A percentile compares a stretch with the other conserved stretches of the same genome.
Conservation (phyloP, 2,113 vertebrate genomes). For the Ameiurus melas region DNA sequence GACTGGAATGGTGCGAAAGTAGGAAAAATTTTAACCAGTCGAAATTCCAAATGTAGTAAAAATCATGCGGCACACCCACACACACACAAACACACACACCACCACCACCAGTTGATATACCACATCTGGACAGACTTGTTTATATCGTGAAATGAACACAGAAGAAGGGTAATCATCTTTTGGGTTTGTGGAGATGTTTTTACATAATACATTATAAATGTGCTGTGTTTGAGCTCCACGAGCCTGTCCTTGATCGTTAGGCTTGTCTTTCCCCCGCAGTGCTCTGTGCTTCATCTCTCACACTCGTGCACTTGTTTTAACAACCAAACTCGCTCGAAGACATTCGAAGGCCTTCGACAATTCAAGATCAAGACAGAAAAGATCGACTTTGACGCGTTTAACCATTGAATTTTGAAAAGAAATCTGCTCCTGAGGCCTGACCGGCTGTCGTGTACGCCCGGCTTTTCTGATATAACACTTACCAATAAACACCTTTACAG, state of each 20-base stretch:
- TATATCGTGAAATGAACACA: background rate
- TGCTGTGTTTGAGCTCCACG: background rate
- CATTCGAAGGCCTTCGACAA: background rate
- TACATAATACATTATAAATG: background rate
- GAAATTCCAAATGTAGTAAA: background rate
- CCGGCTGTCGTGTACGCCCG: background rate
- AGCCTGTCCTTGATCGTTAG: background rate
- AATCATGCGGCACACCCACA: background rate
- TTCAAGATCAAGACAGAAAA: background rate
- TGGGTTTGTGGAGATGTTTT: background rate
- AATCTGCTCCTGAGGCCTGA: background rate
- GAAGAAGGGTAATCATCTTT: background rate
- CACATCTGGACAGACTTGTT: background rate
- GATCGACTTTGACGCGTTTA: background rate
- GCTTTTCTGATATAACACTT: background rate
- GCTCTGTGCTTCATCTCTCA: background rate
- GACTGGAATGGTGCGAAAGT: background rate
- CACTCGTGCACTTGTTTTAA: background rate
- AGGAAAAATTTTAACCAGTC: background rate
- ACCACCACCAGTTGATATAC: background rate
- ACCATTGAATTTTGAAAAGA: background rate
- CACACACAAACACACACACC: background rate
- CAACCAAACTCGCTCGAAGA: background rate
- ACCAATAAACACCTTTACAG: background rate
- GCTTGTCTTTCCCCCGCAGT: too few relatives aligned